phyloP scores from a whole-genome alignment of 2,797 vertebrate genomes.

The Channa striata region DNA sequence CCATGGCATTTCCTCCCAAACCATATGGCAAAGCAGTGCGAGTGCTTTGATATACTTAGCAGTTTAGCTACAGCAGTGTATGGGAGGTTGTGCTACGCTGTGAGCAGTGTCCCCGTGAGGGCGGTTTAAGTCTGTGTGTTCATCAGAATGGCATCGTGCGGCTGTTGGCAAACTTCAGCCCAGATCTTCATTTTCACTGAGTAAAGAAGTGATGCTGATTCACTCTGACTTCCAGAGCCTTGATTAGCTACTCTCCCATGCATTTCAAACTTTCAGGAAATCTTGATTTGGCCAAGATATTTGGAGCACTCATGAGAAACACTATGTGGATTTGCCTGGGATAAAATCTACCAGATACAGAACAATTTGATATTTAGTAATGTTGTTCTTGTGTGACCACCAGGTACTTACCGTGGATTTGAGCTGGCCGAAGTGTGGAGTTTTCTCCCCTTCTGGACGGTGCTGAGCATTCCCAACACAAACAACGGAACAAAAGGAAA shows the following conservation, averaged over 20 bases:
- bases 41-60: constrained; percentile 42
- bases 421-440: constrained; percentile 37
- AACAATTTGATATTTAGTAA: constrained; percentile 24
- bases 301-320: constrained; percentile 16
- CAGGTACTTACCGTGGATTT: constrained; percentile 70
- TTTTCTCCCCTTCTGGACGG: constrained; percentile 54
- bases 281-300: constrained; percentile 24
- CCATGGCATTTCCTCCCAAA: constrained; percentile 30
- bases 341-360: constrained; percentile 31
- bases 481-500: constrained; percentile 69
- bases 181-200: constrained; percentile 74
- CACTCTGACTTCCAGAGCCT: constrained; percentile 37
- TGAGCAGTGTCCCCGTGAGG: constrained; percentile 46
- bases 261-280: constrained; percentile 42
- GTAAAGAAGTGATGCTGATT: constrained; percentile 50
- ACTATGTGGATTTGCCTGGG: constrained; percentile 39
- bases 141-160: constrained; percentile 61
- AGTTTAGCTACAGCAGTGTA: constrained; percentile 31
- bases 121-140: constrained; percentile 69
- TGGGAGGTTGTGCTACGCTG: constrained; percentile 25
- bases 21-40: no score
- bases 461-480: constrained; percentile 69
- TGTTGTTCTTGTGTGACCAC: constrained; percentile 20
- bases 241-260: constrained; percentile 42
- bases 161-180: constrained; percentile 72